Evolutionary conservation across 2,113 vertebrate species (phyloP).

Genomic region (Vicugna pacos): DNA sequence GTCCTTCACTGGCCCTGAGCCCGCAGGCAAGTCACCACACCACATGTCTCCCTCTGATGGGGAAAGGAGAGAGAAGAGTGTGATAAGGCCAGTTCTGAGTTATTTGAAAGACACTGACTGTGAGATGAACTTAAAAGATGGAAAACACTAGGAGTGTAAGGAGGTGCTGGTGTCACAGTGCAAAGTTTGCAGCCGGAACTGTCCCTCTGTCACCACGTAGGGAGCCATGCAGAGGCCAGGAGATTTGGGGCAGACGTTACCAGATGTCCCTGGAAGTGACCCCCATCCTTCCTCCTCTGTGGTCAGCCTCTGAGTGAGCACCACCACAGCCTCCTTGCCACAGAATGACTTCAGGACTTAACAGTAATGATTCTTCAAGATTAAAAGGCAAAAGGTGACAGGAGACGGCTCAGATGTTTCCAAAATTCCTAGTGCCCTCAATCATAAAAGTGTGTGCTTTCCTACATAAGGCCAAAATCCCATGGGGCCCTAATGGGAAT

Average conservation of each 20-base stretch:
- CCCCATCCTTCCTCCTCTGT: not conserved
- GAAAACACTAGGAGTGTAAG: not conserved
- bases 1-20: not conserved
- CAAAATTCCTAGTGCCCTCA: not conserved
- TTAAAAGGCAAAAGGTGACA: not conserved
- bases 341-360: not conserved
- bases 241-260: not conserved
- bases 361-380: not conserved
- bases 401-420: not conserved
- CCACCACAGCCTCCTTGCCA: not conserved
- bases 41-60: not conserved
- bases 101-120: not conserved
- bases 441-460: too few relatives aligned
- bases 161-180: not conserved
- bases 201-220: accelerated
- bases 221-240: not conserved
- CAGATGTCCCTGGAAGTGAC: not conserved
- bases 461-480: not conserved
- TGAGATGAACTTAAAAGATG: not conserved
- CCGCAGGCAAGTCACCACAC: not conserved
- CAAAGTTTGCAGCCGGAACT: not conserved
- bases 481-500: not conserved
- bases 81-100: not conserved
- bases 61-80: not conserved
- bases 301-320: too few relatives aligned